These are phyloP conservation scores for Cabera pusaria DNA, from an alignment of 2,888 invertebrate species.

Conservation along the genomic window DNA sequence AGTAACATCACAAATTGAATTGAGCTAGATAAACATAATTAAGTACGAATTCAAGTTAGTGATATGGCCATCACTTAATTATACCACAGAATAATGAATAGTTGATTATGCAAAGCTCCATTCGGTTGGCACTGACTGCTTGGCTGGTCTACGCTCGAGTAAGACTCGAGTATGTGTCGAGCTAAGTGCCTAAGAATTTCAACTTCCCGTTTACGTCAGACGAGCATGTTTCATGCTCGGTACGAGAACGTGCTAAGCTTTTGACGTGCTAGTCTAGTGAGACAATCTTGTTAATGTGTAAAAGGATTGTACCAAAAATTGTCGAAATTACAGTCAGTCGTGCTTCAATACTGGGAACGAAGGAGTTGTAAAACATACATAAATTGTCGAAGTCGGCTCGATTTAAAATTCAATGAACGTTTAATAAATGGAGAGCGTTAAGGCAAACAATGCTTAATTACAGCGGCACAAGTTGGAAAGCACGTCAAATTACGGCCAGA, in stretches of 20 bases:
- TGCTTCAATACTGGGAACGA: background rate
- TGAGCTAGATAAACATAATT: too few relatives aligned
- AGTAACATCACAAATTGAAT: conserved; percentile 9
- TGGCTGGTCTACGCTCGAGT: conserved; percentile 44
- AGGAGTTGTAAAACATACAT: conserved; percentile 1
- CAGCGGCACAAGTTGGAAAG: conserved; percentile 25
- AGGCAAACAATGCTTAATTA: conserved; percentile 18
- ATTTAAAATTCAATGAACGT: conserved; percentile 12
- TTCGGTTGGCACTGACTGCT: conserved; percentile 37
- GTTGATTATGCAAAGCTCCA: too few relatives aligned
- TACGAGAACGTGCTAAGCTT: conserved; percentile 32
- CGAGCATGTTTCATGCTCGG: conserved; percentile 34
- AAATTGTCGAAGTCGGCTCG: conserved; percentile 4
- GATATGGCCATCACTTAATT: conserved; percentile 51
- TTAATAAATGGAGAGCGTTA: conserved; percentile 7
- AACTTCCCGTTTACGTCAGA: conserved; percentile 42
- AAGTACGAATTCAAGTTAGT: conserved; percentile 51
- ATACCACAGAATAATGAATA: too few relatives aligned
- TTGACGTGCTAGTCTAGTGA: conserved; percentile 30
- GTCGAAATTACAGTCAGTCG: conserved; percentile 3
- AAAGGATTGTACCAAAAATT: conserved; percentile 7
- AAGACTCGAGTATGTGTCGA: conserved; percentile 44
- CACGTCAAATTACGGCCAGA: conserved; percentile 26
- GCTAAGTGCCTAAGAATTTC: conserved; percentile 46
- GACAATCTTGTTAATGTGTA: conserved; percentile 18